Evolutionary conservation across 2,797 vertebrate genomes (phyloP).

Genomic region (Numenius phaeopus): DNA sequence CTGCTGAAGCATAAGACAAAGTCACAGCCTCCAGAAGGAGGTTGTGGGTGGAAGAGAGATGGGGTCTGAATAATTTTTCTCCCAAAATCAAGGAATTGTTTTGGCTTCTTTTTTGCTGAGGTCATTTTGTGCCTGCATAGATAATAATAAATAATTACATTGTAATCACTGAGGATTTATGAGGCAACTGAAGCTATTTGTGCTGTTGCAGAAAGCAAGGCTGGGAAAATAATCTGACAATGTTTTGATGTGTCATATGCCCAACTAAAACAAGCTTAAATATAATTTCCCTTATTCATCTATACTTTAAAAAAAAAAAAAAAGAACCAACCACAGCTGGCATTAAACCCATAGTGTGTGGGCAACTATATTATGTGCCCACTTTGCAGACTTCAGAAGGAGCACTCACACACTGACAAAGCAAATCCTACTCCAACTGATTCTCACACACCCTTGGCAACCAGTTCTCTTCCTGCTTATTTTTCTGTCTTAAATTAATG

Average conservation of each 20-base stretch:
- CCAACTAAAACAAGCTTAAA: constrained; percentile 50
- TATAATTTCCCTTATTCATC: constrained; percentile 32
- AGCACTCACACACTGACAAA: not conserved
- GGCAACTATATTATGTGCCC: not conserved
- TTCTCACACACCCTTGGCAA: not conserved
- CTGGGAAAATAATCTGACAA: constrained; percentile 32
- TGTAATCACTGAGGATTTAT: constrained; percentile 36
- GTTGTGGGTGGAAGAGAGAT: not conserved
- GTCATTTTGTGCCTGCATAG: not conserved
- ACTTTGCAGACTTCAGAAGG: not conserved
- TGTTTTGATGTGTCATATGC: not conserved
- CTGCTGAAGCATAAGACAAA: not conserved
- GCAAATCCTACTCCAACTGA: not conserved
- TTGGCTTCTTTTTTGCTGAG: constrained; percentile 22
- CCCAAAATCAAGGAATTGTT: constrained; percentile 1
- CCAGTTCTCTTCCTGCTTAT: constrained; percentile 5
- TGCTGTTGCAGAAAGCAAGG: constrained; percentile 3
- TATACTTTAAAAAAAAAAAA: not conserved
- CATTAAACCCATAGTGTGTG: constrained; percentile 6
- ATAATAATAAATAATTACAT: constrained; percentile 45
- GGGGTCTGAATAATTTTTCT: not conserved
- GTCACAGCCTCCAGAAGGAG: not conserved
- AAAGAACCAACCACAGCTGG: not conserved
- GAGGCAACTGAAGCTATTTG: not conserved
- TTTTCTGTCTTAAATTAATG: not conserved